Evolutionary conservation across 2,113 vertebrate species (phyloP).

Genomic region (Neodon shergylaensis): DNA sequence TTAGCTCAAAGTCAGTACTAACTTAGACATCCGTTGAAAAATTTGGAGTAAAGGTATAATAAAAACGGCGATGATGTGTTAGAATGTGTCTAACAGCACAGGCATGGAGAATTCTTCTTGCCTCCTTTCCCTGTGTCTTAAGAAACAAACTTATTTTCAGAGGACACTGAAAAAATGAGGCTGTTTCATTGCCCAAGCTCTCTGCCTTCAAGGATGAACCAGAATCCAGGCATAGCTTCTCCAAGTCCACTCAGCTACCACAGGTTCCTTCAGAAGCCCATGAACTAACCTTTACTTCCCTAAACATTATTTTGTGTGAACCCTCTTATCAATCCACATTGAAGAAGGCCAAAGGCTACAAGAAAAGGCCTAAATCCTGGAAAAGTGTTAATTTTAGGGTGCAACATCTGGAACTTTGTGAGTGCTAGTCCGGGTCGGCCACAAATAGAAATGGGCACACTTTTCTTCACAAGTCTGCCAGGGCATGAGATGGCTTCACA

Average conservation of each 20-base stretch:
- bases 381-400: not conserved
- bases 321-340: not conserved
- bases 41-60: not conserved
- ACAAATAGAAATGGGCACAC: not conserved
- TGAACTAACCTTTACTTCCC: not conserved
- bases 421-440: not conserved
- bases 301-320: conserved; percentile 9
- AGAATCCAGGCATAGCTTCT: not conserved
- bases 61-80: not conserved
- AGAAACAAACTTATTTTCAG: not conserved
- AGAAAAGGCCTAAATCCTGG: not conserved
- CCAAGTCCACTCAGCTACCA: not conserved
- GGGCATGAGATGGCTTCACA: not conserved
- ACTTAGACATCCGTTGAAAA: not conserved
- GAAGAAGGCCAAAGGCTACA: not conserved
- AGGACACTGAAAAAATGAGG: not conserved
- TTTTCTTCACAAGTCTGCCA: not conserved
- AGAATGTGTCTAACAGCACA: not conserved
- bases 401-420: not conserved
- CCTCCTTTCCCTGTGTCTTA: not conserved
- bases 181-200: not conserved
- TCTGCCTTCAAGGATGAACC: not conserved
- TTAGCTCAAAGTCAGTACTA: conserved; percentile 29
- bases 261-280: not conserved
- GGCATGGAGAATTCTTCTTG: not conserved